These are phyloP conservation scores for Phengaris alcon DNA, from an alignment of 2,888 invertebrate genomes.

Conservation along the genomic window DNA sequence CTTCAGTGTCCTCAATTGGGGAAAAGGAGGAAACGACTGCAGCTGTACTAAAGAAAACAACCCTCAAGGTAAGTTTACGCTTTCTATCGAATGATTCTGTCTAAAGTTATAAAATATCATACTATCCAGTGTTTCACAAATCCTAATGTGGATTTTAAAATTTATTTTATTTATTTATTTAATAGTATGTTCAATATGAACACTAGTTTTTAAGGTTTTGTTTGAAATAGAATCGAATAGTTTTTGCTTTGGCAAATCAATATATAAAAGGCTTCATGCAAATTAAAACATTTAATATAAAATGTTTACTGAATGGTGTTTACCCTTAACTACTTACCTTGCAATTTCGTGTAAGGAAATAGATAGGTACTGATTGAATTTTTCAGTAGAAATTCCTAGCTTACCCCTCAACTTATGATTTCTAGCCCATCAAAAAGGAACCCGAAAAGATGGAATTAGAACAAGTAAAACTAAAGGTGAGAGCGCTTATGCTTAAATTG, in stretches of 20 bases:
- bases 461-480: slow-evolving; percentile 72
- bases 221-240: slow-evolving; percentile 30
- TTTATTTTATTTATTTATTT: slow-evolving; percentile 12
- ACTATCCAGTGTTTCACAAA: slow-evolving; percentile 24
- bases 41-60: slow-evolving; percentile 58
- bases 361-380: slow-evolving; percentile 22
- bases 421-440: slow-evolving; percentile 63
- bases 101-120: not conserved
- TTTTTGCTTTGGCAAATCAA: slow-evolving; percentile 32
- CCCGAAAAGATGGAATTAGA: slow-evolving; percentile 56
- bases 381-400: slow-evolving; percentile 44
- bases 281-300: not conserved
- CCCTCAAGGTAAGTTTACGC: slow-evolving; percentile 57
- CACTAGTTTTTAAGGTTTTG: slow-evolving; percentile 25
- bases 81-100: not conserved
- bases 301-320: slow-evolving; percentile 24
- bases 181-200: not conserved
- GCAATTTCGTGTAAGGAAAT: slow-evolving; percentile 2
- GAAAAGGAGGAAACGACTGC: slow-evolving; percentile 65
- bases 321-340: slow-evolving; percentile 8
- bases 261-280: slow-evolving; percentile 30
- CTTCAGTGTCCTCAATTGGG: slow-evolving; percentile 63
- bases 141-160: not conserved
- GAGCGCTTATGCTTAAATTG: slow-evolving; percentile 40
- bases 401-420: slow-evolving; percentile 65